Conservation (phyloP, 2,888 invertebrate species). For the Marasmarcha lunaedactyla region DNA sequence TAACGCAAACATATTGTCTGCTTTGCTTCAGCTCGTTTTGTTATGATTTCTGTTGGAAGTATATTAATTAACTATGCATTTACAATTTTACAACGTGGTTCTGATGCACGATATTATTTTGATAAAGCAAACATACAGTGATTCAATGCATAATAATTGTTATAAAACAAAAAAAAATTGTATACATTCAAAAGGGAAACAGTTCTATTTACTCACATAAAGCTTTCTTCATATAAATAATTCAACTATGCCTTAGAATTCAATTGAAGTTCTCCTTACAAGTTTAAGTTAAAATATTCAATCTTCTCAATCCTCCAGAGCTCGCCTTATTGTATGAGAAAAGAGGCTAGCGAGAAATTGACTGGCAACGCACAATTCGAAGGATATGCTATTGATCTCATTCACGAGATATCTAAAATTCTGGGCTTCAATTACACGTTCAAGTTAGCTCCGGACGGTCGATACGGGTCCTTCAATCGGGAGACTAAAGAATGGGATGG, state of each 20-base stretch:
- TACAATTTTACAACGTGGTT: too few species aligned
- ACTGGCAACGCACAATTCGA: constrained; percentile 93
- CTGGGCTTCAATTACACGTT: constrained; percentile 91
- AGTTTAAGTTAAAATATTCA: constrained; percentile 5
- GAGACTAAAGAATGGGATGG: constrained; percentile 92
- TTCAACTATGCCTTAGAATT: not conserved
- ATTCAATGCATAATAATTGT: too few species aligned
- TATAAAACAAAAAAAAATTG: too few species aligned
- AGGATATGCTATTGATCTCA: constrained; percentile 94
- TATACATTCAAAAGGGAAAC: too few species aligned
- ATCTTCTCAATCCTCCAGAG: constrained; percentile 73
- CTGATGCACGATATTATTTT: too few species aligned
- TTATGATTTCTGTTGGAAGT: too few species aligned
- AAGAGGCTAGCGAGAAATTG: constrained; percentile 85
- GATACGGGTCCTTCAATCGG: constrained; percentile 85
- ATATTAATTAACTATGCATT: too few species aligned
- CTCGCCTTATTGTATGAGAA: constrained; percentile 95
- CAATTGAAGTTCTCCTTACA: constrained; percentile 1
- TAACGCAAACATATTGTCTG: too few species aligned
- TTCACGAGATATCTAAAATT: constrained; percentile 90
- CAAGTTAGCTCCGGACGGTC: constrained; percentile 85
- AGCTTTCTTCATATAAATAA: too few species aligned
- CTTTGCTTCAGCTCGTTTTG: too few species aligned
- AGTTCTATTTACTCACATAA: too few species aligned
- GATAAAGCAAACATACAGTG: too few species aligned